phyloP scores from a whole-genome alignment of 2,113 vertebrate species.

The Alethe diademata region DNA sequence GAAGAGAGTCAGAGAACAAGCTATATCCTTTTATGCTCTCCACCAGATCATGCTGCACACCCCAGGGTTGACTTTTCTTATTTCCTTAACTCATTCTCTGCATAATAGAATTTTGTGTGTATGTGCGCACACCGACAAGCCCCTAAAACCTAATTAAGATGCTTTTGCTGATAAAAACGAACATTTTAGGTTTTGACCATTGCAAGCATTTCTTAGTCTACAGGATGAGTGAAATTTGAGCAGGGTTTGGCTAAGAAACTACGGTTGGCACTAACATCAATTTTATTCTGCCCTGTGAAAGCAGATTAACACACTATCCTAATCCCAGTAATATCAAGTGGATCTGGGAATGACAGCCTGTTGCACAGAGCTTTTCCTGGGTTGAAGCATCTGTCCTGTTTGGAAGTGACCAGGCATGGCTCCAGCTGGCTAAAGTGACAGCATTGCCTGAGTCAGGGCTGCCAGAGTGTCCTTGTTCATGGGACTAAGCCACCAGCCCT shows the following conservation, averaged over 20 bases:
- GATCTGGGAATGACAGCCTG: neutral
- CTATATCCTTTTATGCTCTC: neutral
- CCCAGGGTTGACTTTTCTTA: neutral
- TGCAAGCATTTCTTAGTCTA: neutral
- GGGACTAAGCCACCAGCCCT: neutral
- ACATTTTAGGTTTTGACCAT: neutral
- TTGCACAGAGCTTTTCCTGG: neutral
- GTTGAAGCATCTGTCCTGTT: neutral
- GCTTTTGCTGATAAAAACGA: neutral
- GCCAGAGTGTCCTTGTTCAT: neutral
- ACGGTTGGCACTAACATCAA: neutral
- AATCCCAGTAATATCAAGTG: neutral
- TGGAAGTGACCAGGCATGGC: neutral
- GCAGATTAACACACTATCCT: neutral
- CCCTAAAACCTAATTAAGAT: neutral
- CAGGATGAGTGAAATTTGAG: neutral
- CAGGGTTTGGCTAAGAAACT: neutral
- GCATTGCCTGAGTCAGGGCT: neutral
- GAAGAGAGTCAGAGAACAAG: neutral
- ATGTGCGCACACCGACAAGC: neutral
- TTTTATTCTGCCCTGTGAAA: neutral
- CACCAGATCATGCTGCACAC: neutral
- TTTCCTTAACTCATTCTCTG: neutral
- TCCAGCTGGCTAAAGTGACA: neutral
- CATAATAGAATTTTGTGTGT: neutral